A percentile compares a stretch with the other conserved stretches of the same genome.
Conservation (phyloP, 2,888 invertebrate species). For the Heterodera filipjevi region DNA sequence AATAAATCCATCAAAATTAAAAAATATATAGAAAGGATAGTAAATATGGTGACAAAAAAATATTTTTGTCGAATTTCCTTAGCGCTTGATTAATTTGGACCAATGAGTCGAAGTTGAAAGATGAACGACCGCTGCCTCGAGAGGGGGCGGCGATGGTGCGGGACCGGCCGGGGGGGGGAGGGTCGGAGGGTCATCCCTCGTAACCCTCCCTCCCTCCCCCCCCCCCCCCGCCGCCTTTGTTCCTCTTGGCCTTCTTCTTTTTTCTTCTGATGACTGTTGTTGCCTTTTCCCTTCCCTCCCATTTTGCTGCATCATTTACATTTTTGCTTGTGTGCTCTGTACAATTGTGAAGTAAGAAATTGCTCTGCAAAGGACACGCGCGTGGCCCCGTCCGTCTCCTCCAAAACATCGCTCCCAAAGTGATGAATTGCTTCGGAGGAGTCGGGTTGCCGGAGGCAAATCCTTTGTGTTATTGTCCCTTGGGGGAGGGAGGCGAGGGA, state of each 20-base stretch:
- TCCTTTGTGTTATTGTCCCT: not conserved
- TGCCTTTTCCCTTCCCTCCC: not conserved
- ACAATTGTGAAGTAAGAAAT: not conserved
- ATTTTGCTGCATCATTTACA: constrained; percentile 6
- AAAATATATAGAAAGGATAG: not conserved
- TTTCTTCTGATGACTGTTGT: too few species aligned
- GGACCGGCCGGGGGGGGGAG: not conserved
- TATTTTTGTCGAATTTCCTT: not conserved
- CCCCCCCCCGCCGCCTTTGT: not conserved
- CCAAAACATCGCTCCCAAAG: not conserved
- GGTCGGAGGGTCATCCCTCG: not conserved
- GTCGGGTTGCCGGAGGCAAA: constrained; percentile 1
- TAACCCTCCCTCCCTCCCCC: not conserved
- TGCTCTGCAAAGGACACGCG: not conserved
- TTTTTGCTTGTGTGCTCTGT: not conserved
- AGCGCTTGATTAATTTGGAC: not conserved
- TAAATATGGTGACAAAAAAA: not conserved
- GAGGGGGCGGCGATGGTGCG: too few species aligned
- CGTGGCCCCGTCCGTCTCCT: not conserved
- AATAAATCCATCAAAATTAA: too few species aligned
- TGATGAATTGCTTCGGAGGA: not conserved
- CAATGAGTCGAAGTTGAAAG: not conserved
- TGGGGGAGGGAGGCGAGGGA: not conserved
- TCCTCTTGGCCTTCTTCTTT: not conserved
- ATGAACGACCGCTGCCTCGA: not conserved